Conservation (phyloP, 2,797 vertebrate species). For the Acridotheres tristis region DNA sequence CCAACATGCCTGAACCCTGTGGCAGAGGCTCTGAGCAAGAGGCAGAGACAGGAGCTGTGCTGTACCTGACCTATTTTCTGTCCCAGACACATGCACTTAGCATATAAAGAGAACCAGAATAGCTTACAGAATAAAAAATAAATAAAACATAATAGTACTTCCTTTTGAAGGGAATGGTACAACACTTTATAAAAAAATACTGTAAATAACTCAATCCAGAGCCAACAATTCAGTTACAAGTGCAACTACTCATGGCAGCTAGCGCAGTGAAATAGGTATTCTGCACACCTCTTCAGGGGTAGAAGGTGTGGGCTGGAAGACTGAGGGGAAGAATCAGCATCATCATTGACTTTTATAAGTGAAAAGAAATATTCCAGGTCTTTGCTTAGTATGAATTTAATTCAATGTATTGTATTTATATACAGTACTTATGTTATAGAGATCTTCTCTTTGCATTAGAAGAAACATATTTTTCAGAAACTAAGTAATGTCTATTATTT, state of each 20-base stretch:
- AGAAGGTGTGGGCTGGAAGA: neutral
- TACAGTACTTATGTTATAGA: neutral
- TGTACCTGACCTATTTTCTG: neutral
- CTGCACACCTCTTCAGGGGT: neutral
- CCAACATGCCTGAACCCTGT: neutral
- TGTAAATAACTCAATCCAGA: neutral
- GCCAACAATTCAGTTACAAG: neutral
- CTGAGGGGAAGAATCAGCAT: neutral
- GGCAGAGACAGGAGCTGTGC: neutral
- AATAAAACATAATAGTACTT: neutral
- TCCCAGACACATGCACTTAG: neutral
- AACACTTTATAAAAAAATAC: neutral
- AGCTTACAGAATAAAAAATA: neutral
- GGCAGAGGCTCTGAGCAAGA: neutral
- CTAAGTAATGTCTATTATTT: neutral
- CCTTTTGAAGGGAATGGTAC: neutral
- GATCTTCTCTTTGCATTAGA: neutral
- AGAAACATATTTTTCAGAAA: neutral
- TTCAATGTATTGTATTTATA: neutral
- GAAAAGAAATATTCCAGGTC: neutral
- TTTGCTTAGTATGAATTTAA: neutral
- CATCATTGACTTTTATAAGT: neutral
- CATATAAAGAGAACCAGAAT: neutral
- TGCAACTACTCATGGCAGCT: neutral
- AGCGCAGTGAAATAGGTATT: neutral